Evolutionary conservation across 2,797 vertebrate species (phyloP), one percentile per base, ranked within the genome.

Genomic region (Galaxias olidus): DNA sequence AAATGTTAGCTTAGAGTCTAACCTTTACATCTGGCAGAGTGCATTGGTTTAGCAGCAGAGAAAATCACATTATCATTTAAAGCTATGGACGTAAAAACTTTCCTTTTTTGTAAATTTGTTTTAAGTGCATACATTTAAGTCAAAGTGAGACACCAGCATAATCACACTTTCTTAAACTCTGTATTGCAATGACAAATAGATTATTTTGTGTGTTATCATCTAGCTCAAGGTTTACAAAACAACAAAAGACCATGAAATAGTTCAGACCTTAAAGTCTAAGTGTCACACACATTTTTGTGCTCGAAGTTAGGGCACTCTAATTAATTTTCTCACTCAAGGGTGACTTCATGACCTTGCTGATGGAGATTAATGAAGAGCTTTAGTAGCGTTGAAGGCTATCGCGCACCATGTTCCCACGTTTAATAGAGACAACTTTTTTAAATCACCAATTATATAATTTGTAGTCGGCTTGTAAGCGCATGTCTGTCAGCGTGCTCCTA

Each of bases 281-380:
- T 6, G 78, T 78, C 73, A 62, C 49, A 20, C 61, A 17, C 46
- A 69, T 79, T 76, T 86, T 71, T 65, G 60, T 77, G 79, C 73
- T 71, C 60, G 67, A 85, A 60, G 73, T 73, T 19, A 0, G 6
- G 52, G 57, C 74, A 15, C 73, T 78, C 81, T 81, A 86, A 88
- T 87, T 87, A 79, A 82, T 88, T 85, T 83, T 78, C 82, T 86
- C 79, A 83, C 82, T 79, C 75, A 65, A 10, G 84, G 47, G 72
- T 80, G 66, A 76, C 84, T 88, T 77, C 75, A 85, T 90, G 85
- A 88, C 86, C 87, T 86, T 83, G 77, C 74, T 78, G 82, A 88
- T 89, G 82, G 80, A 91, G 90, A 91, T 91, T 91, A 91, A 92
- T 90, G 84, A 87, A 83, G 74, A 86, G 86, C 84, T 86, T 87